Conservation (phyloP, 2,888 invertebrate species). For the Lobophora halterata region DNA sequence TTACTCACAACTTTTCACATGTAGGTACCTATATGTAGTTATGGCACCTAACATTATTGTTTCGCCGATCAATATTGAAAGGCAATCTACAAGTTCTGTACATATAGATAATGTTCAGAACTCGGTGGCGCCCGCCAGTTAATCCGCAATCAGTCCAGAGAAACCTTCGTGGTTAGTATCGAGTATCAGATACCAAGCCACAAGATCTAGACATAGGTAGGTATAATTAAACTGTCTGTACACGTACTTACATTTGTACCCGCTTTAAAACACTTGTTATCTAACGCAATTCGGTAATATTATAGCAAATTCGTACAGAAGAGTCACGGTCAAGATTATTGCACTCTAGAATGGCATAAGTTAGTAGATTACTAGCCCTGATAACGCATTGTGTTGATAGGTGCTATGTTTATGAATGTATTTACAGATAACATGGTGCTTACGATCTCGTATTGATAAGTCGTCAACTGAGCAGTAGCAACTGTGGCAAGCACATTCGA, state of each 20-base stretch:
- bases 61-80: too few relatives aligned
- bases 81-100: too few relatives aligned
- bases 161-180: conserved; percentile 55
- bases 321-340: conserved; percentile 40
- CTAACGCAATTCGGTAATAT: not conserved
- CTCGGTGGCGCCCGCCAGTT: conserved; percentile 43
- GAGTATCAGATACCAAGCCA: conserved; percentile 46
- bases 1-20: too few relatives aligned
- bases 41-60: too few relatives aligned
- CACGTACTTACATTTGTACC: too few relatives aligned
- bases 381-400: conserved; percentile 45
- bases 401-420: conserved; percentile 47
- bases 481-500: conserved; percentile 21
- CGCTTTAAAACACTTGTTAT: too few relatives aligned
- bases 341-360: conserved; percentile 30
- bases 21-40: too few relatives aligned
- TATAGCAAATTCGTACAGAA: conserved; percentile 8
- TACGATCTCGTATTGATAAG: conserved; percentile 48
- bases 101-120: conserved; percentile 8
- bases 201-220: too few relatives aligned
- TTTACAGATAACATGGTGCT: conserved; percentile 54
- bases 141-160: conserved; percentile 59
- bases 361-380: conserved; percentile 19
- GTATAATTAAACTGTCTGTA: too few relatives aligned
- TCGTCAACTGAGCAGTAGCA: conserved; percentile 32